Conservation (phyloP, 1,140 invertebrate genomes). For the Nylanderia fulva region DNA sequence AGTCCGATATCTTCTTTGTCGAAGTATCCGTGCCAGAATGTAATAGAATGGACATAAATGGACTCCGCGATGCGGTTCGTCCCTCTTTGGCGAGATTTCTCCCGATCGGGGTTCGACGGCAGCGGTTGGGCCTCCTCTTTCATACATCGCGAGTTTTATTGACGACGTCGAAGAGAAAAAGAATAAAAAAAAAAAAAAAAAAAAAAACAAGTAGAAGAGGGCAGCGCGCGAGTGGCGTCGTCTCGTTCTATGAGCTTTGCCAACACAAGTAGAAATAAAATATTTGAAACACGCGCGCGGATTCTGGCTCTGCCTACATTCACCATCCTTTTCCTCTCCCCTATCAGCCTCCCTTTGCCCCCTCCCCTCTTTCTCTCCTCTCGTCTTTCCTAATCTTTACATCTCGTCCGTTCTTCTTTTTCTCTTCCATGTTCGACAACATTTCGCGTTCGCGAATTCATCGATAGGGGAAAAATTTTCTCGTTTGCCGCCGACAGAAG, state of each 20-base stretch:
- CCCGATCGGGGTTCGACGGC: constrained; percentile 67
- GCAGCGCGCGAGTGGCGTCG: constrained; percentile 39
- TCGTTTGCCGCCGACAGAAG: constrained; percentile 60
- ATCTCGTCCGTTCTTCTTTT: constrained; percentile 33
- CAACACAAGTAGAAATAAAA: constrained; percentile 82
- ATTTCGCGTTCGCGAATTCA: constrained; percentile 67
- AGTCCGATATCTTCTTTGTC: constrained; percentile 56
- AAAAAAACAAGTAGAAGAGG: constrained; percentile 53
- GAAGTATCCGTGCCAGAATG: constrained; percentile 68
- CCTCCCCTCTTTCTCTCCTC: neutral
- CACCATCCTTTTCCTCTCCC: neutral
- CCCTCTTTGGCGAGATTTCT: constrained; percentile 67
- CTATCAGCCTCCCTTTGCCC: neutral
- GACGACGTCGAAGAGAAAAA: constrained; percentile 47
- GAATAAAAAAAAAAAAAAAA: constrained; percentile 57
- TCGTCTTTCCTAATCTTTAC: constrained; percentile 38
- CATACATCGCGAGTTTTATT: constrained; percentile 64
- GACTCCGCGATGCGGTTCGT: constrained; percentile 37
- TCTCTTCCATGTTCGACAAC: constrained; percentile 18
- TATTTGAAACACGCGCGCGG: constrained; percentile 80
- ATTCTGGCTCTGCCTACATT: constrained; percentile 23
- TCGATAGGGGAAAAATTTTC: constrained; percentile 68
- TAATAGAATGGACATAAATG: constrained; percentile 65
- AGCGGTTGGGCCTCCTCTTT: constrained; percentile 40
- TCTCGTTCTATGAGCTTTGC: constrained; percentile 60